Evolutionary conservation across 2,797 vertebrate genomes (phyloP), one percentile per base, ranked within the genome.

Genomic region (Enteromius argenteus): DNA sequence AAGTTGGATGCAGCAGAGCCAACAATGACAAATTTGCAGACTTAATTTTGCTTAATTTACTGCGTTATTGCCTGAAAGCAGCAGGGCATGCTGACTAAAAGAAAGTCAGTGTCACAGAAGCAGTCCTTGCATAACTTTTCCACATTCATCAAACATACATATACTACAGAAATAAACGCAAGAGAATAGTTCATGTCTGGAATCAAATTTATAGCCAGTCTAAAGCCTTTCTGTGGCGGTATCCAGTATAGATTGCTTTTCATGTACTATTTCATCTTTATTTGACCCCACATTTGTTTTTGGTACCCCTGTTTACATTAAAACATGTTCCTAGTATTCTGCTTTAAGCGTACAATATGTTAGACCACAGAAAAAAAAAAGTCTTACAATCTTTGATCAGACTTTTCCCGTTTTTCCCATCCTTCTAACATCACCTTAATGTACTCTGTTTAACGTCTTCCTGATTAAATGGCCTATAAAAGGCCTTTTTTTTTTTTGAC

Each of bases 41-140:
- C 80, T 71, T 58, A 64, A 77, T 78, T 68, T 42, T 32, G n/a
- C 23, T 32, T 21, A 84, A 86, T 82, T 27, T 42, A 71, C 67
- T 60, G 75, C 15, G 9, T 73, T 78, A 42, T 64, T 35, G 64
- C 44, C 75, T 86, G 73, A 77, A 66, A 71, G 15, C 79, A 82
- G 51, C 66, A 74, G 79, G 39, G 23, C 37, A 73, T 56, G 71
- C 69, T 42, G n/a, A 58, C 44, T 60, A 49, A 69, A 69, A 71
- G 49, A 56, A 68, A 27, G 15, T 69, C 49, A 39, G n/a, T 74
- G 32, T 64, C 21, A 10, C 72, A 68, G 64, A 3, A 76, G 5
- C 49, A n/a, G 46, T 46, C 62, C 72, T 68, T 27, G 19, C 23
- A 60, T 13, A 17, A 72, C 27, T 64, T 37, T 35, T 21, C 51